Evolutionary conservation across 2,888 invertebrate genomes (phyloP), one percentile per base, ranked within the genome.

Genomic region (Diaperis boleti): DNA sequence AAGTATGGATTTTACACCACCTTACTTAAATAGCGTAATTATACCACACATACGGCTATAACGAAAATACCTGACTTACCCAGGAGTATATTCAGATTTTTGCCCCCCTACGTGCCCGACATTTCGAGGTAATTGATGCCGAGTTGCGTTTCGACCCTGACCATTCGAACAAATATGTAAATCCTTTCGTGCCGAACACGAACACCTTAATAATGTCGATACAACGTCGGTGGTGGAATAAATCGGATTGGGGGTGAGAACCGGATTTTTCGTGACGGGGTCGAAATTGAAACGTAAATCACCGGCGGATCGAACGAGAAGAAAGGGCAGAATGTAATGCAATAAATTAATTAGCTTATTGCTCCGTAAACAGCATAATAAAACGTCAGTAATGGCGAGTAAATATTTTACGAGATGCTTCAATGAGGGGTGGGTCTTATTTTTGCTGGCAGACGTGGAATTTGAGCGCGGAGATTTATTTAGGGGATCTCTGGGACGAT

Each of bases 261-360:
- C 14, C 39, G 10, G 14, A 35, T 39, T 39, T 15, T 15, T 7
- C 37, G 37, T n/a, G n/a, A n/a, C 8, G n/a, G 3, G n/a, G 37
- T 11, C n/a, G 18, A 17, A 18, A 42, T 42, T 18, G 41, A 42
- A 42, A 42, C 17, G 41, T 42, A 18, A 18, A n/a, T 18, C 15
- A 18, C 5, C 3, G 14, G 3, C n/a, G 10, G 1, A 1, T n/a
- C 20, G n/a, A 10, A n/a, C n/a, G 4, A 14, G 14, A 3, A 42
- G 10, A 42, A 39, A 15, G 17, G 39, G 3, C 17, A 17, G 8
- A 11, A 2, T n/a, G 18, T 39, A 10, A 47, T 33, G 13, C 55
- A 31, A 31, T 56, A 56, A 56, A 56, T 56, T 56, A 56, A 56
- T 56, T 56, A 56, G 44, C 35, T 44, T 56, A 56, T 55, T 42